These are phyloP conservation scores for Hofmannophila pseudospretella DNA, from an alignment of 2,888 invertebrate genomes.

Conservation along the genomic window DNA sequence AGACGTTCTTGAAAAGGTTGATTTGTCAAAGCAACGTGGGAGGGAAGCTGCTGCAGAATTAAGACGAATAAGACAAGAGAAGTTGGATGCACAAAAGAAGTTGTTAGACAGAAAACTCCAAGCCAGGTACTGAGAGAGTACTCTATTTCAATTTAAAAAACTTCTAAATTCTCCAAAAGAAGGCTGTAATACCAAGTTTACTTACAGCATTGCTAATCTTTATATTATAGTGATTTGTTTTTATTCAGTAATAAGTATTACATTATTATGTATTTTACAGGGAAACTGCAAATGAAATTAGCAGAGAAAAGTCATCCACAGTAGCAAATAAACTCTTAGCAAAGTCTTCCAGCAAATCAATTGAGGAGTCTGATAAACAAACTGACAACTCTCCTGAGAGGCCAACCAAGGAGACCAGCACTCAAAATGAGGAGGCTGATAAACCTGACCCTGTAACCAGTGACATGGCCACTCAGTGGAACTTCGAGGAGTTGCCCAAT, in stretches of 20 bases:
- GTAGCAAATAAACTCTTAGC: conserved; percentile 33
- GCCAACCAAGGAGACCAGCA: conserved; percentile 15
- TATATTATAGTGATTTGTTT: too few relatives aligned
- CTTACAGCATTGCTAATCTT: too few relatives aligned
- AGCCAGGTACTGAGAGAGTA: conserved; percentile 65
- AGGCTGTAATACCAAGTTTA: too few relatives aligned
- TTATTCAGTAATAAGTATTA: too few relatives aligned
- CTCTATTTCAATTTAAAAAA: too few relatives aligned
- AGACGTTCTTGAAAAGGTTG: conserved; percentile 34
- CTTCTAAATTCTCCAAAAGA: too few relatives aligned
- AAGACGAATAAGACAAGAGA: conserved; percentile 50
- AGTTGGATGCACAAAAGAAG: conserved; percentile 58
- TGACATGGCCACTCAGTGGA: conserved; percentile 67
- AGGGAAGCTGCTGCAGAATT: conserved; percentile 55
- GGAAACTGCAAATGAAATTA: conserved; percentile 61
- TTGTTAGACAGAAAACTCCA: conserved; percentile 57
- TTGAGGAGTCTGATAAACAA: conserved; percentile 14
- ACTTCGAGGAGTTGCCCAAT: conserved; percentile 38
- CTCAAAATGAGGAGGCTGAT: conserved; percentile 15
- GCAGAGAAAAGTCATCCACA: conserved; percentile 51
- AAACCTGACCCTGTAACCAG: conserved; percentile 18
- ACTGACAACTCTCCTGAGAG: conserved; percentile 10
- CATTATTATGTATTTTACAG: conserved; percentile 33
- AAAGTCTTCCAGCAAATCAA: conserved; percentile 25
- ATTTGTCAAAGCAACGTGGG: conserved; percentile 54